A percentile compares a stretch with the other conserved stretches of the same genome.
phyloP scores from a whole-genome alignment of 2,888 invertebrate genomes.

The Drosophila pegasa region DNA sequence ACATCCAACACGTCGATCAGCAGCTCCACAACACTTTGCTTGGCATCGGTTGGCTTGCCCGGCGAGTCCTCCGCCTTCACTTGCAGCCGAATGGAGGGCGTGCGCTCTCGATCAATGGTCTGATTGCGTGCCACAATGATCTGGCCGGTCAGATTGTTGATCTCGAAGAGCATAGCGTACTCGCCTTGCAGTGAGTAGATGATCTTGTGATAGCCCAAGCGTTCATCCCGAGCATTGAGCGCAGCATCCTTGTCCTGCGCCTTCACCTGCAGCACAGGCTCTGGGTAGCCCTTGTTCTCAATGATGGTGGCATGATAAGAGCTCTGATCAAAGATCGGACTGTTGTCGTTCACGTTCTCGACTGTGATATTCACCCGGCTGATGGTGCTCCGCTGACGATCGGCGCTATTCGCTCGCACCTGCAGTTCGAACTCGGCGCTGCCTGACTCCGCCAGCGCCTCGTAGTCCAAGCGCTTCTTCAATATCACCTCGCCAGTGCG shows the following conservation, averaged over 20 bases:
- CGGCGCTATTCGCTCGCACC: slow-evolving; percentile 86
- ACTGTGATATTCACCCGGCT: slow-evolving; percentile 90
- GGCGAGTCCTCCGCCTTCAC: slow-evolving; percentile 92
- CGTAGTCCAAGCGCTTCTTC: slow-evolving; percentile 91
- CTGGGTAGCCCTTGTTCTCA: slow-evolving; percentile 89
- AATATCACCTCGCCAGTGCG: slow-evolving; percentile 90
- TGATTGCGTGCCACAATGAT: slow-evolving; percentile 89
- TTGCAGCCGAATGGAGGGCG: slow-evolving; percentile 89
- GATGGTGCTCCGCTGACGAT: slow-evolving; percentile 86
- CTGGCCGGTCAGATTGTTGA: slow-evolving; percentile 89
- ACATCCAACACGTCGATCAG: slow-evolving; percentile 90
- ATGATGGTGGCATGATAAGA: slow-evolving; percentile 90
- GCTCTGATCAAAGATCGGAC: slow-evolving; percentile 89
- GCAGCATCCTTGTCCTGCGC: slow-evolving; percentile 90
- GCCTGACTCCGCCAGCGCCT: slow-evolving; percentile 86
- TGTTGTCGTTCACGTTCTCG: slow-evolving; percentile 92
- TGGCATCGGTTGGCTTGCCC: slow-evolving; percentile 88
- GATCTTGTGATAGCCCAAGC: slow-evolving; percentile 89
- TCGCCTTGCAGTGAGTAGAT: slow-evolving; percentile 90
- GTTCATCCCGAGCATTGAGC: slow-evolving; percentile 86
- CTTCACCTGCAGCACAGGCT: slow-evolving; percentile 88
- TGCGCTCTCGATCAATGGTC: slow-evolving; percentile 90
- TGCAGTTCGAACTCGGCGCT: slow-evolving; percentile 85
- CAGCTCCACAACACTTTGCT: slow-evolving; percentile 88
- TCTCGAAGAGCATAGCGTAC: slow-evolving; percentile 89